Percentiles rank a stretch among this genome's conserved stretches.
Evolutionary conservation across 1,140 invertebrate species (phyloP).

Genomic region (Panagrolaimus sp.): DNA sequence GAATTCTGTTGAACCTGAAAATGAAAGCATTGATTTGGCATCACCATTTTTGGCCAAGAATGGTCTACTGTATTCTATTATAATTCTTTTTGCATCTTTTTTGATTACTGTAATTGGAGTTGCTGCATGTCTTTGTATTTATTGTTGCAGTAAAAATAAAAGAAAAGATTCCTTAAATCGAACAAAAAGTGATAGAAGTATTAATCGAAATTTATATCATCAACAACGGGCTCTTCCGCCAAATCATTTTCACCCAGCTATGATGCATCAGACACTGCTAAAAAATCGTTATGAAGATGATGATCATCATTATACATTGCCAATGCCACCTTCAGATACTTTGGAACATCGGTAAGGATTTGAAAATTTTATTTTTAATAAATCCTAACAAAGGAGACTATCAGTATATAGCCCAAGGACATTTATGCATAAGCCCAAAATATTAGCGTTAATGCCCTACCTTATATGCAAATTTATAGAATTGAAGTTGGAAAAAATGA

Average conservation of each 20-base stretch:
- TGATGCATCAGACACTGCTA: not conserved
- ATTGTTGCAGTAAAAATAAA: not conserved
- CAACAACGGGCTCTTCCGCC: slow-evolving; percentile 6
- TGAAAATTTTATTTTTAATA: not conserved
- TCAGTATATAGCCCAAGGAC: too few species aligned
- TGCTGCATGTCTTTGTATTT: not conserved
- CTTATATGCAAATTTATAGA: too few species aligned
- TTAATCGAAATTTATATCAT: slow-evolving; percentile 3
- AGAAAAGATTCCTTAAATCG: not conserved
- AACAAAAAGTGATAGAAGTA: not conserved
- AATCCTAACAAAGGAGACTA: too few species aligned
- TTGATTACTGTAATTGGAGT: not conserved
- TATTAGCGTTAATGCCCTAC: too few species aligned
- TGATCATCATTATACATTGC: slow-evolving; percentile 11
- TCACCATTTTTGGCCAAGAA: too few species aligned
- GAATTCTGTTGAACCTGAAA: not conserved
- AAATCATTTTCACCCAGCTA: not conserved
- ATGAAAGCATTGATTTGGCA: not conserved
- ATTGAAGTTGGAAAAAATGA: too few species aligned
- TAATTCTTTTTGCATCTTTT: too few species aligned
- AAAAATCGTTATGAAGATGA: slow-evolving; percentile 8
- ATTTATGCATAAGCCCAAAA: too few species aligned
- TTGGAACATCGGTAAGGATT: slow-evolving; percentile 10
- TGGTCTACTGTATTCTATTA: too few species aligned
- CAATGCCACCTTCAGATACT: not conserved